Evolutionary conservation across 2,797 vertebrate species (phyloP), one percentile per base, ranked within the genome.

Genomic region (Siniperca obscura): DNA sequence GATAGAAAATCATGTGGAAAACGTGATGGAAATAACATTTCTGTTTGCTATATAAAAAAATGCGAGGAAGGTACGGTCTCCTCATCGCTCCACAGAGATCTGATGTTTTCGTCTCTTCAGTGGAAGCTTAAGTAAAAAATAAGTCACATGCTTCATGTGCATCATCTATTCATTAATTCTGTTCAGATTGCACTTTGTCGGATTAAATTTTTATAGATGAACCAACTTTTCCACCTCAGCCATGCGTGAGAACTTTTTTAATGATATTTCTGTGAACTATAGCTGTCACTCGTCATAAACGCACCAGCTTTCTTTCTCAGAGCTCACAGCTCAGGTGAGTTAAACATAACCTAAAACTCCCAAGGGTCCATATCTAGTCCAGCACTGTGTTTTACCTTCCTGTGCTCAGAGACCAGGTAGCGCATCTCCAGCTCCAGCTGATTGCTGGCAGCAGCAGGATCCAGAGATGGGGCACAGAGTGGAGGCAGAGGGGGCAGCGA

Each of bases 341-440:
- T 46, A 69, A 10, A 27, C 14, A 40, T n/a, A n/a, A 55, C 22
- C 4, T 36, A 25, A 53, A 60, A 22, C 56, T 38, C 8, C 0
- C 11, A 38, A 38, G 25, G 12, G 27, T 30, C 17, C 9, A 3
- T 13, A 72, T 27, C 14, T 5, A 6, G 25, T 56, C 21, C 61
- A 67, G 48, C 44, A 16, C 22, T 19, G 8, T 36, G 80, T 56
- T 78, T 93, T 96, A 99, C 98, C 98, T 99, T 99, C 62, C 98
- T 97, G 90, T 99, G 96, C 86, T 99, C 98, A 7, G 96, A 95
- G 44, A 98, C 92, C 55, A 99, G 91, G 38, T 95, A 92, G 83
- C 98, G 96, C 87, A 99, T 94, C 89, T 99, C 97, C 89, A 98
- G 90, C 90, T 99, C 98, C 52, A 99, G 89, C 64, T 97, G 97